Conservation (phyloP, 1,140 invertebrate genomes). For the Drosophila parvula region DNA sequence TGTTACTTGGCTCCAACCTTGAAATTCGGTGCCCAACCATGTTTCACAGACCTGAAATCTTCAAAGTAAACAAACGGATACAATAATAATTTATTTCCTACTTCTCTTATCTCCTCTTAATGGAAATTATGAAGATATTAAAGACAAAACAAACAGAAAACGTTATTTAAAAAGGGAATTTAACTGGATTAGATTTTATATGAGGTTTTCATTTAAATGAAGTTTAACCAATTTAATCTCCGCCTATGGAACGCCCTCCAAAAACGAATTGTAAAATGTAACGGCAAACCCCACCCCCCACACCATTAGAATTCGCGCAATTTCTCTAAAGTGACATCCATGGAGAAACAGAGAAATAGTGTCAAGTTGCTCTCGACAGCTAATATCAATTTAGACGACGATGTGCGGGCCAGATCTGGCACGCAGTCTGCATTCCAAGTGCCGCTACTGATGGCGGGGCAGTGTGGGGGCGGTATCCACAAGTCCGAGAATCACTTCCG, state of each 20-base stretch:
- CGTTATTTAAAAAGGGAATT: neutral
- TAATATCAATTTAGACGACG: slow-evolving; percentile 43
- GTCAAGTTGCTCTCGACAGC: slow-evolving; percentile 42
- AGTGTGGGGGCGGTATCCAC: slow-evolving; percentile 34
- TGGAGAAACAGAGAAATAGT: slow-evolving; percentile 37
- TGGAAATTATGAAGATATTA: neutral
- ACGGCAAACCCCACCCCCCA: neutral
- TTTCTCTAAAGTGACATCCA: slow-evolving; percentile 22
- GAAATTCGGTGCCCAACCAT: neutral
- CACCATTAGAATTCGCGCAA: slow-evolving; percentile 11
- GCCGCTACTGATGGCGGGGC: slow-evolving; percentile 20
- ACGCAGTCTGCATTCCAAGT: slow-evolving; percentile 66
- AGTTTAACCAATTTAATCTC: neutral
- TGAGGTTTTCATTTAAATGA: neutral
- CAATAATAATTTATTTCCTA: neutral
- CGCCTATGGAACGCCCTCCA: slow-evolving; percentile 6
- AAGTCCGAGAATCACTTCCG: slow-evolving; percentile 56
- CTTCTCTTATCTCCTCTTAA: no score
- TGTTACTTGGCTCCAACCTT: rapidly evolving
- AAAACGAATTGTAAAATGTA: slow-evolving; percentile 5
- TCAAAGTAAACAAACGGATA: neutral
- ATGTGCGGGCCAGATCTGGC: slow-evolving; percentile 23
- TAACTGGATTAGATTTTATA: no score
- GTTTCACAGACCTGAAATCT: neutral
- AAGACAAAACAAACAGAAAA: neutral